Evolutionary conservation across 2,113 vertebrate genomes (phyloP).

Genomic region (Phoenicopterus ruber): DNA sequence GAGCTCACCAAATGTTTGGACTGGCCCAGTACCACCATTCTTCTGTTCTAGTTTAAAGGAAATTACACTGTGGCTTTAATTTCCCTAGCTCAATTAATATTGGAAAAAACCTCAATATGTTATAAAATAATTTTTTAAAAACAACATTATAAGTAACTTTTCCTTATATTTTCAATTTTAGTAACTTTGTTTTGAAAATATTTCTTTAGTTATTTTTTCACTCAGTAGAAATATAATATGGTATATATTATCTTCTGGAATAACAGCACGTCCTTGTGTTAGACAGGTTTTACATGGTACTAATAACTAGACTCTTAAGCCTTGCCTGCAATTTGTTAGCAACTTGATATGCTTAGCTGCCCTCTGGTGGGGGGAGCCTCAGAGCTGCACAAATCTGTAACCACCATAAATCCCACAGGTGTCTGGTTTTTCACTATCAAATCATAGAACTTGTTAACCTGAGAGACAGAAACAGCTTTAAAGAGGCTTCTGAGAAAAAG

Average conservation of each 20-base stretch:
- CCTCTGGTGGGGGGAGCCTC: not conserved
- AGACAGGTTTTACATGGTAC: not conserved
- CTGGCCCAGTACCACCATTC: not conserved
- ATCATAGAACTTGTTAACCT: not conserved
- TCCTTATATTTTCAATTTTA: not conserved
- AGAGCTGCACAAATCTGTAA: not conserved
- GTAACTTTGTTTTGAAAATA: not conserved
- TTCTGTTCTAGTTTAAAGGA: not conserved
- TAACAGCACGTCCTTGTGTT: not conserved
- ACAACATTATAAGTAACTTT: not conserved
- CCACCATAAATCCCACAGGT: not conserved
- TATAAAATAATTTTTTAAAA: not conserved
- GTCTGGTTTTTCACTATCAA: not conserved
- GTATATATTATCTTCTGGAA: not conserved
- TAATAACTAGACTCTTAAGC: not conserved
- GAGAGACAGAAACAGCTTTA: not conserved
- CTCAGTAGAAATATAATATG: not conserved
- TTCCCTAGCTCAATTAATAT: not conserved
- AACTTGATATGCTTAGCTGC: not conserved
- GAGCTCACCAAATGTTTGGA: not conserved
- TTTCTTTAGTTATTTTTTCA: not conserved
- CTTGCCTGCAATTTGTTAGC: not conserved
- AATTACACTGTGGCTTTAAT: not conserved
- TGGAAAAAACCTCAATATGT: not conserved
- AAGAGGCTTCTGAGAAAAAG: not conserved